Conservation (phyloP, 64 coral and sea anemone genomes). For the Montipora foliosa region DNA sequence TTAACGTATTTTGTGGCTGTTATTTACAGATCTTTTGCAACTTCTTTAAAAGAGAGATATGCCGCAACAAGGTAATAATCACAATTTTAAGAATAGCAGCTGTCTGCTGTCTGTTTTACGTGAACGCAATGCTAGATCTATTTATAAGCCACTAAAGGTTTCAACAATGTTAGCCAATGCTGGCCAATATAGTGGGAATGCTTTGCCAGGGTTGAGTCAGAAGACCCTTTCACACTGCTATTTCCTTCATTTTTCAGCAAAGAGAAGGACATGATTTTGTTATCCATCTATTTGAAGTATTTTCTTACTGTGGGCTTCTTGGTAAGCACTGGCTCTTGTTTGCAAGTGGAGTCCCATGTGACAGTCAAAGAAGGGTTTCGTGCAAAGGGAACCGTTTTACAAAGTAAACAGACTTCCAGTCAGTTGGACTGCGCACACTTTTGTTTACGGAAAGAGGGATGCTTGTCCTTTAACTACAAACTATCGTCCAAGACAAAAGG, state of each 20-base stretch:
- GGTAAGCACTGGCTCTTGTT: background rate
- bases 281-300: background rate
- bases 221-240: background rate
- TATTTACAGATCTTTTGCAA: too few relatives aligned
- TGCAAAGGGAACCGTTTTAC: constrained; percentile 40
- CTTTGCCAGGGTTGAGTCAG: too few relatives aligned
- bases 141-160: too few relatives aligned
- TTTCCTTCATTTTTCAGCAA: background rate
- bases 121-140: too few relatives aligned
- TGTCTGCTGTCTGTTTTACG: too few relatives aligned
- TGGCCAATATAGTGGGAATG: too few relatives aligned
- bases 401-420: constrained; percentile 18
- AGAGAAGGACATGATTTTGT: background rate
- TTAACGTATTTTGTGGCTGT: too few relatives aligned
- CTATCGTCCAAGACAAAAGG: background rate
- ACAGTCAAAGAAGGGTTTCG: background rate
- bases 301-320: background rate
- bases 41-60: too few relatives aligned
- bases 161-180: too few relatives aligned
- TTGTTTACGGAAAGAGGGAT: constrained; percentile 53
- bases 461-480: constrained; percentile 83
- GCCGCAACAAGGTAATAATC: too few relatives aligned
- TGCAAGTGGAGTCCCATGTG: background rate
- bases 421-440: constrained; percentile 75
- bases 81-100: too few relatives aligned